Conservation (phyloP, 2,888 invertebrate genomes). For the Tenthredo notha region DNA sequence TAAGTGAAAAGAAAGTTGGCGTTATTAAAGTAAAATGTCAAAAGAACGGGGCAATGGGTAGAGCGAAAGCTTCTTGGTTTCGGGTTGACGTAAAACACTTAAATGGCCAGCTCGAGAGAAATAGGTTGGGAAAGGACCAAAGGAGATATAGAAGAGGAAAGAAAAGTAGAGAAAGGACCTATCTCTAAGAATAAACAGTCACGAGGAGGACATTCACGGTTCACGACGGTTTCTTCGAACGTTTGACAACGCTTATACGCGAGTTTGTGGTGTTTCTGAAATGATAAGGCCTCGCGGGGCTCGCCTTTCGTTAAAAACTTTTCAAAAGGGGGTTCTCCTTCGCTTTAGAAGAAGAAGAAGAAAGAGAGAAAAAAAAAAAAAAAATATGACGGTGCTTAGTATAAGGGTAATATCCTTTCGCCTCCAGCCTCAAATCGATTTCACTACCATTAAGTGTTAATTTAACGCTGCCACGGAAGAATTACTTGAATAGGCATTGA, state of each 20-base stretch:
- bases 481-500: neutral
- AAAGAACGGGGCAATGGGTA: constrained; percentile 26
- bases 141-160: neutral
- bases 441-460: constrained; percentile 11
- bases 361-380: neutral
- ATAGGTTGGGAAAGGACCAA: constrained; percentile 26
- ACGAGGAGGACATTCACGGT: constrained; percentile 17
- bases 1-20: constrained; percentile 52
- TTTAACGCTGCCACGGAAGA: constrained; percentile 1
- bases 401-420: neutral
- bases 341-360: neutral
- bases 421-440: neutral
- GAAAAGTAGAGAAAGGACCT: constrained; percentile 14
- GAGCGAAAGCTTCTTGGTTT: neutral
- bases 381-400: constrained; percentile 2
- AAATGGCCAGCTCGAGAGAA: constrained; percentile 19
- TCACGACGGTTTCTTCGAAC: constrained; percentile 9
- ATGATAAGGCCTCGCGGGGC: neutral
- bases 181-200: constrained; percentile 25
- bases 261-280: constrained; percentile 3
- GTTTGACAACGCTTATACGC: constrained; percentile 18
- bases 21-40: constrained; percentile 40
- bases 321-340: neutral
- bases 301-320: constrained; percentile 9
- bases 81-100: constrained; percentile 27